These are phyloP conservation scores for Discoglossus pictus DNA, from an alignment of 2,797 vertebrate species.

Conservation along the genomic window DNA sequence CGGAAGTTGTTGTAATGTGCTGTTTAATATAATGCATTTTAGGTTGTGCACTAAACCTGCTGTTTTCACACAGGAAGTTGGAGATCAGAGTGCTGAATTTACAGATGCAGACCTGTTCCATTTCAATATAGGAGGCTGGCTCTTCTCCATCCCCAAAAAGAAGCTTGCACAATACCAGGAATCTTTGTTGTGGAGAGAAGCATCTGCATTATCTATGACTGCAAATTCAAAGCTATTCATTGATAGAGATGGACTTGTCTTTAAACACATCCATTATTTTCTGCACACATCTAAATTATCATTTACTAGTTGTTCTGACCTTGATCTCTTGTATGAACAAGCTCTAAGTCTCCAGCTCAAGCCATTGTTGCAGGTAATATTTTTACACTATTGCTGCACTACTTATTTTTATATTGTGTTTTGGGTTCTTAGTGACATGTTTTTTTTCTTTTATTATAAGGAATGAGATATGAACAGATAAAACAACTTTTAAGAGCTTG, in stretches of 20 bases:
- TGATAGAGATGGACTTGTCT: slow-evolving; percentile 68
- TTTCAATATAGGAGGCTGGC: slow-evolving; percentile 65
- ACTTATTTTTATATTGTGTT: not conserved
- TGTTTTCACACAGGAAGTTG: slow-evolving; percentile 26
- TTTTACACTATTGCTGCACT: slow-evolving; percentile 24
- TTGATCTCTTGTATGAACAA: slow-evolving; percentile 67
- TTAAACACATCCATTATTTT: slow-evolving; percentile 69
- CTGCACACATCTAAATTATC: slow-evolving; percentile 67
- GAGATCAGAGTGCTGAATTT: accelerated
- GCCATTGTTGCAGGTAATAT: slow-evolving; percentile 63
- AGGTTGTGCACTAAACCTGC: too few species aligned
- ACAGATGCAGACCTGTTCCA: slow-evolving; percentile 54
- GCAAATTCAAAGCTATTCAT: slow-evolving; percentile 62
- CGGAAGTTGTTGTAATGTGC: too few species aligned
- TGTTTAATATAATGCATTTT: too few species aligned
- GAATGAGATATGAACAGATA: too few species aligned
- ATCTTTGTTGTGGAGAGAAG: slow-evolving; percentile 64
- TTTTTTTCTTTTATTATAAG: too few species aligned
- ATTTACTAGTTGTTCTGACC: slow-evolving; percentile 60
- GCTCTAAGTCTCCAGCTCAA: slow-evolving; percentile 59
- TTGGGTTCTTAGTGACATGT: too few species aligned
- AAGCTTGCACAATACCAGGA: slow-evolving; percentile 65
- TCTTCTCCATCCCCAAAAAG: slow-evolving; percentile 63
- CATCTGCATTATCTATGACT: slow-evolving; percentile 49
- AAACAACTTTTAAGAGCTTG: too few species aligned